These are phyloP conservation scores for Babyrousa celebensis DNA, from an alignment of 2,797 vertebrate species.

Conservation along the genomic window DNA sequence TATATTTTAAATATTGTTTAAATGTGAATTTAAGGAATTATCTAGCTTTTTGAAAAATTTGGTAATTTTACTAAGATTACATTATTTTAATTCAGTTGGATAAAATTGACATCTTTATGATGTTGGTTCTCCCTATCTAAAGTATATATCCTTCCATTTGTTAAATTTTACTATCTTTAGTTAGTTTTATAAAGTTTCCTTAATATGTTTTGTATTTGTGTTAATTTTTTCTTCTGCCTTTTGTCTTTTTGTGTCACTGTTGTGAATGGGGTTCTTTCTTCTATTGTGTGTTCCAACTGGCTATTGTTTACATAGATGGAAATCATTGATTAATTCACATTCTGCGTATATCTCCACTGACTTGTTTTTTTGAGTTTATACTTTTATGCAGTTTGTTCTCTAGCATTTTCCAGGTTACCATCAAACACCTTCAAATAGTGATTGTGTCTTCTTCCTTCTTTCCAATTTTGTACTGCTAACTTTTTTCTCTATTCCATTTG, in stretches of 20 bases:
- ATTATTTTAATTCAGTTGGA: neutral
- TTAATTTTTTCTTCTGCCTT: neutral
- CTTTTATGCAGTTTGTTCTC: constrained; percentile 16
- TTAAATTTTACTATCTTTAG: constrained; percentile 5
- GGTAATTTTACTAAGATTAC: neutral
- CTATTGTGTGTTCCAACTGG: neutral
- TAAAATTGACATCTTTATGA: neutral
- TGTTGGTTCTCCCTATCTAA: neutral
- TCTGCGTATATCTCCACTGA: neutral
- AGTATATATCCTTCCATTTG: constrained; percentile 35
- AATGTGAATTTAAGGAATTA: neutral
- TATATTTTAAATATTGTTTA: neutral
- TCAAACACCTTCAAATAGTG: neutral
- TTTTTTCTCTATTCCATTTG: neutral
- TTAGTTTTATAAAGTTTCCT: constrained; percentile 32
- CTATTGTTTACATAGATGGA: constrained; percentile 4
- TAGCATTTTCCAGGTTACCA: neutral
- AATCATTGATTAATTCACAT: neutral
- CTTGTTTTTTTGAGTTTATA: neutral
- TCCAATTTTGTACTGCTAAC: neutral
- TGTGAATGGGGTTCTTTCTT: neutral
- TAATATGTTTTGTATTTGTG: neutral
- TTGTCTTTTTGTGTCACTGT: neutral
- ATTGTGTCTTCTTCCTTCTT: constrained; percentile 21
- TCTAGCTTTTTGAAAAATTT: neutral